These are phyloP conservation scores for Megaceryle maxima DNA, from an alignment of 2,113 vertebrate species.

Conservation along the genomic window DNA sequence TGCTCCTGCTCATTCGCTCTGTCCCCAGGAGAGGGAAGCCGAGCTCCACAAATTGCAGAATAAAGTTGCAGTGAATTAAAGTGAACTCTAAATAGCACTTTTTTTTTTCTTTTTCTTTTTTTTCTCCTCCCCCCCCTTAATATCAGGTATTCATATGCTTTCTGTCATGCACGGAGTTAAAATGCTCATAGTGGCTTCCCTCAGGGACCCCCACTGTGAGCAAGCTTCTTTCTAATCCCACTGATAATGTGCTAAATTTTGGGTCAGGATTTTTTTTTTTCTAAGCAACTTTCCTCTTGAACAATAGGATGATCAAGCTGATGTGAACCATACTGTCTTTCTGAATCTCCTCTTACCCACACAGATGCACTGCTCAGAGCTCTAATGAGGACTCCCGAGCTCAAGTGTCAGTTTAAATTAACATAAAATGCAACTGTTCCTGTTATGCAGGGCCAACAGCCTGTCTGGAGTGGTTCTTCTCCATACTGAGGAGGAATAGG, in stretches of 20 bases:
- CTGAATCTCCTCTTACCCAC: not conserved
- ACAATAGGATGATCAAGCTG: not conserved
- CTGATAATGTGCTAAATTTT: not conserved
- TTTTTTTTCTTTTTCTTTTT: not conserved
- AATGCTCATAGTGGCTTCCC: not conserved
- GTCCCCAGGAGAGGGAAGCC: conserved; percentile 14
- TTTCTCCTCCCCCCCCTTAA: too few species aligned
- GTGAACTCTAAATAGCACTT: too few species aligned
- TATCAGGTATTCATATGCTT: not conserved
- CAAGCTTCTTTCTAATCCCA: not conserved
- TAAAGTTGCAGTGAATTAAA: not conserved
- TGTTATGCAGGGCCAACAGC: not conserved
- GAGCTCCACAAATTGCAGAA: not conserved
- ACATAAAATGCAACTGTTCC: not conserved
- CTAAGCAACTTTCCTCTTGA: not conserved
- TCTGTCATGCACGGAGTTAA: not conserved
- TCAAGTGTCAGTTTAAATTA: not conserved
- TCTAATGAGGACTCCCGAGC: not conserved
- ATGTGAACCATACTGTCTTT: not conserved
- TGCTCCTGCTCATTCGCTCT: not conserved
- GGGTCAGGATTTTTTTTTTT: not conserved
- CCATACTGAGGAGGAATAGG: fast-evolving
- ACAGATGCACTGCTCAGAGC: not conserved
- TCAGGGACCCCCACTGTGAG: fast-evolving
- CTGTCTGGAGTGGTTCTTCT: not conserved